Evolutionary conservation across 92 coral and sea anemone genomes (phyloP).

Genomic region (Micromussa lordhowensis): DNA sequence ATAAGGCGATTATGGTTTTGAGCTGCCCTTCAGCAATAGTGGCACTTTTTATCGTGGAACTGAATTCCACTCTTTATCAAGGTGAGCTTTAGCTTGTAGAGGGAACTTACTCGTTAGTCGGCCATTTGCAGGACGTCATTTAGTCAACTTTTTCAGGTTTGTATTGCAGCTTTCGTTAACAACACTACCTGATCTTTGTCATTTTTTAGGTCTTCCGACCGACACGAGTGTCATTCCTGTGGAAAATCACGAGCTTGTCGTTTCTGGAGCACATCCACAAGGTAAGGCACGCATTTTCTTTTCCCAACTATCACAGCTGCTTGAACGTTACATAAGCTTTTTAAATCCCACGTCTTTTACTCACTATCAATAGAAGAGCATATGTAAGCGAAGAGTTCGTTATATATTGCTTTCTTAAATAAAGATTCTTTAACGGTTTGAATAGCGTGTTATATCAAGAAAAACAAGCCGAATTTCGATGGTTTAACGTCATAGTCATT

Average conservation of each 20-base stretch:
- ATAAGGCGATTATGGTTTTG: neutral
- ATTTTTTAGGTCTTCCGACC: conserved; percentile 7
- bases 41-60: conserved; percentile 20
- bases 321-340: neutral
- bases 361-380: neutral
- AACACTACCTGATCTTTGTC: neutral
- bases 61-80: conserved; percentile 24
- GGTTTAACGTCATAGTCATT: no score
- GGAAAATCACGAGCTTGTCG: conserved; percentile 22
- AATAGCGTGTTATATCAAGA: no score
- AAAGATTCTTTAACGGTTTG: no score
- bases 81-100: conserved; percentile 5
- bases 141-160: neutral
- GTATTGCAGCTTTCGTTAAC: neutral
- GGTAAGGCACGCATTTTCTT: neutral
- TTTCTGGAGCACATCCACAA: conserved; percentile 5
- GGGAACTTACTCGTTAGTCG: neutral
- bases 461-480: no score
- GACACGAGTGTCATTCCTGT: neutral
- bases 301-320: neutral
- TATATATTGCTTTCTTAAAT: neutral
- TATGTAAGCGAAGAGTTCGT: neutral
- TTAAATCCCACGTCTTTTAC: no score
- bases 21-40: conserved; percentile 19
- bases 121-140: neutral